Evolutionary conservation across 2,888 invertebrate genomes (phyloP), one percentile per base, ranked within the genome.

Genomic region (Lasioglossum calceatum): DNA sequence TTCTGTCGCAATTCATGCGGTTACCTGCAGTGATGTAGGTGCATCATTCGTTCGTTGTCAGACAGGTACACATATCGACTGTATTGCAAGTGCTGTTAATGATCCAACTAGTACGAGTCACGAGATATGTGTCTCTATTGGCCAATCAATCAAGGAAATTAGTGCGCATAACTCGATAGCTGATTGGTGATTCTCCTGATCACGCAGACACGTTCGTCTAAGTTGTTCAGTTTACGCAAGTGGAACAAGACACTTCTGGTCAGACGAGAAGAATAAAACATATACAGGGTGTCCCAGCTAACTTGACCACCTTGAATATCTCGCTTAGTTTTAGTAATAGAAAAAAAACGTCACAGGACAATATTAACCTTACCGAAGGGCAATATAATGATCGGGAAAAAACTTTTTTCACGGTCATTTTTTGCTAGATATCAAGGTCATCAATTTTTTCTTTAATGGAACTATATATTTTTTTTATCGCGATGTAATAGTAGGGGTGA

Each of bases 111-210:
- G 36, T 27, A 23, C 36, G 67, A 67, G 67, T 36, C 23, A 67
- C 19, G 32, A 36, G 67, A 36, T 67, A 36, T 10, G 19, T 4
- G 67, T 36, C 67, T 67, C 32, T 67, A 36, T 67, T 67, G 32
- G 36, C 36, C 36, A 67, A 67, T 67, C 67, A 67, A 67, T 67
- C 67, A 67, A 36, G 67, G 67, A 36, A 67, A 67, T 67, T 36
- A 67, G 7, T 36, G 36, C 67, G 36, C 67, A 67, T 67, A 67
- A 36, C 23, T 67, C 67, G 67, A 67, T 67, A 36, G 36, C 36
- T 32, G 67, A 67, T 67, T 67, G 67, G 23, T 19, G 67, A 16
- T 67, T 67, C 67, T 12, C 19, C 19, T 36, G 67, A 67, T 36
- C 36, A 23, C 5, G 10, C 32, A 2, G 36, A 67, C 67, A 8